phyloP scores from a whole-genome alignment of 2,113 vertebrate species.

The Pedetes capensis region DNA sequence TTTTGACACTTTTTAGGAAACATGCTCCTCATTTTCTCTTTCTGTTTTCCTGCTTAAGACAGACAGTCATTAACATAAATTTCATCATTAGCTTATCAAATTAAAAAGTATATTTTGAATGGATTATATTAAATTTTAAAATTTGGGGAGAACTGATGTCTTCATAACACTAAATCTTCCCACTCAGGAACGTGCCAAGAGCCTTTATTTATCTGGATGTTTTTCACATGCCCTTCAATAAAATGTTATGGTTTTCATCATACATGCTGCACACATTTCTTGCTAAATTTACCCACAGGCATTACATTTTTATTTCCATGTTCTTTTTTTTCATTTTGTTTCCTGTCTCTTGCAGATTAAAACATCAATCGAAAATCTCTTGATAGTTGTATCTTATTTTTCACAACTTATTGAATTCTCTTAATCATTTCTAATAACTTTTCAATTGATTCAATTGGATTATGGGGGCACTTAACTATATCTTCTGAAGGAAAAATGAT shows the following conservation, averaged over 20 bases:
- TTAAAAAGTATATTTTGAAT: not conserved
- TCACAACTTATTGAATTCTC: not conserved
- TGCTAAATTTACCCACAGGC: not conserved
- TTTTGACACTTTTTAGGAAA: not conserved
- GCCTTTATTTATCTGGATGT: not conserved
- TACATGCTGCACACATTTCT: not conserved
- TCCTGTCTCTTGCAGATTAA: not conserved
- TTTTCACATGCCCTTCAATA: not conserved
- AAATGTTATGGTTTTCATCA: conserved; percentile 4
- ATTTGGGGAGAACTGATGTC: not conserved
- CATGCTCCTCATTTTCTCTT: not conserved
- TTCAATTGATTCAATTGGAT: not conserved
- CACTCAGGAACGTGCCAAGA: not conserved
- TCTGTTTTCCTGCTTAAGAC: not conserved
- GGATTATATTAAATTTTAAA: not conserved
- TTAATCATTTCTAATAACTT: not conserved
- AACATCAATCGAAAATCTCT: not conserved
- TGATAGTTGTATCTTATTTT: not conserved
- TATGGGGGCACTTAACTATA: not conserved
- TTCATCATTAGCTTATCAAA: conserved; percentile 1
- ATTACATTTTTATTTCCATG: not conserved
- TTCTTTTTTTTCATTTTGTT: conserved; percentile 24
- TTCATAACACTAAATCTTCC: not conserved
- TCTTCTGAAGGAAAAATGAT: not conserved
- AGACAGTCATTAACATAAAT: not conserved